Conservation (phyloP, 2,113 vertebrate genomes). For the Acrocephalus arundinaceus region DNA sequence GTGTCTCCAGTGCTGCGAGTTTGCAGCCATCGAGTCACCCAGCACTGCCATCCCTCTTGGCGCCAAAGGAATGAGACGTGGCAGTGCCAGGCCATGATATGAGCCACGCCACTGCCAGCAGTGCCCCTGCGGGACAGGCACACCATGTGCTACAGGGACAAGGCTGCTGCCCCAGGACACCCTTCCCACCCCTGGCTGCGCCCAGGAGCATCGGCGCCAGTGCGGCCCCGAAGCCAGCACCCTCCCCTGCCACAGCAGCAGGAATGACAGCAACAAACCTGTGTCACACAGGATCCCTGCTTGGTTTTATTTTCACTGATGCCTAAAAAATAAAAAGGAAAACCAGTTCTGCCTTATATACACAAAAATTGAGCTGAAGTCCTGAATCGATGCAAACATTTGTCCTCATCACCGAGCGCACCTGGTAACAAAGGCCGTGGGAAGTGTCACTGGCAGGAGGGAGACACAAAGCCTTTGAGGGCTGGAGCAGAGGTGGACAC, state of each 20-base stretch:
- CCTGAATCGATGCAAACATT: neutral
- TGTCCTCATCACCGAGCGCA: neutral
- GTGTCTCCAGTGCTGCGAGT: neutral
- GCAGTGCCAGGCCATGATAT: neutral
- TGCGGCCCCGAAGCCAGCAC: fast-evolving
- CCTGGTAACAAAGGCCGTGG: neutral
- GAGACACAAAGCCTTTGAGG: neutral
- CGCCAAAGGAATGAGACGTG: neutral
- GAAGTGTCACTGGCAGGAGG: fast-evolving
- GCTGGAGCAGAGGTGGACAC: neutral
- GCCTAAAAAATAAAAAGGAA: conserved; percentile 50
- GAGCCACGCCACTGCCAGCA: neutral
- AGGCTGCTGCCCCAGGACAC: neutral
- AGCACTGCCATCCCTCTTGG: neutral
- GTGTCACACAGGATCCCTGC: neutral
- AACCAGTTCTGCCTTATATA: conserved; percentile 30
- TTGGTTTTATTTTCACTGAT: conserved; percentile 24
- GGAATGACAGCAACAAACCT: neutral
- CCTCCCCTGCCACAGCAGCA: neutral
- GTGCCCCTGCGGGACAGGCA: neutral
- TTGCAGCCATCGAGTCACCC: neutral
- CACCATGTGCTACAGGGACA: neutral
- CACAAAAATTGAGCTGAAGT: conserved; percentile 1
- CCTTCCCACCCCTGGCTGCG: neutral
- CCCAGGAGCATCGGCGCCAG: fast-evolving